Evolutionary conservation across 2,888 invertebrate species (phyloP).

Genomic region (Oscheius sp.): DNA sequence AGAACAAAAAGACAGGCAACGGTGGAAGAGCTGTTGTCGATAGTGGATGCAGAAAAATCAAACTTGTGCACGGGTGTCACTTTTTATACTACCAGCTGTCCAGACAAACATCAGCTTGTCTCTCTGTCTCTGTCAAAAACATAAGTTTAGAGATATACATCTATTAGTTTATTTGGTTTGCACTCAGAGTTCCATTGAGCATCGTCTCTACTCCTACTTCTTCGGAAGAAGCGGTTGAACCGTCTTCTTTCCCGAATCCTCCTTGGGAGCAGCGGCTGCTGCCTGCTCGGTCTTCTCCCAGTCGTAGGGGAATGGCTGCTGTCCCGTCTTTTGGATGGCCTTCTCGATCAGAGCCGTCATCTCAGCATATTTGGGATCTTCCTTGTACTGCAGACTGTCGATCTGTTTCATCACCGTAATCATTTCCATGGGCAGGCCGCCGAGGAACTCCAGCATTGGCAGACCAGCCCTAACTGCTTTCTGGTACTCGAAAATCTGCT

Average conservation of each 20-base stretch:
- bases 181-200: no score
- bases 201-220: no score
- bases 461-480: constrained; percentile 48
- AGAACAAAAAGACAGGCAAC: no score
- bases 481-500: constrained; percentile 54
- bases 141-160: no score
- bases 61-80: no score
- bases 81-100: no score
- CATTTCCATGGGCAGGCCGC: constrained; percentile 54
- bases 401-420: constrained; percentile 52
- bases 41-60: no score
- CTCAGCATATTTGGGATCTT: constrained; percentile 52
- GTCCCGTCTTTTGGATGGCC: constrained; percentile 46
- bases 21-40: no score
- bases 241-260: not conserved
- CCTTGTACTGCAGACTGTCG: constrained; percentile 53
- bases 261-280: constrained; percentile 36
- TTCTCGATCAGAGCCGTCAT: constrained; percentile 50
- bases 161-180: no score
- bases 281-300: constrained; percentile 52
- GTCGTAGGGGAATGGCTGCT: constrained; percentile 57
- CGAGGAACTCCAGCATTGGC: constrained; percentile 49
- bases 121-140: no score
- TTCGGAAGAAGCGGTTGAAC: no score
- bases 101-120: no score